Evolutionary conservation across 2,888 invertebrate species (phyloP).

Genomic region (Epinotia bilunana): DNA sequence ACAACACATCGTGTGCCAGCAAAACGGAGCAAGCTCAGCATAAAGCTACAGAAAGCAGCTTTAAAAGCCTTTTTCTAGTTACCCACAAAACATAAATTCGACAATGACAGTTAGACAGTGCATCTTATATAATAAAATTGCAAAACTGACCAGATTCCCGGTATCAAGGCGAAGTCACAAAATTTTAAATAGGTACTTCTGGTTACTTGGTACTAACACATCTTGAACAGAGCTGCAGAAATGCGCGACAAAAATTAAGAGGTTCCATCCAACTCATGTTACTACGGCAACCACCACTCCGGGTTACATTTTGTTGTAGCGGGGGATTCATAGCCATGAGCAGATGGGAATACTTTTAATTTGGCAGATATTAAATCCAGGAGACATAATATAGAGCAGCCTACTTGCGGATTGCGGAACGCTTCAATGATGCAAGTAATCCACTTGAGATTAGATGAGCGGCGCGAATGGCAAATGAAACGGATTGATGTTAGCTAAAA

Average conservation of each 20-base stretch:
- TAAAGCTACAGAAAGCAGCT: too few relatives aligned
- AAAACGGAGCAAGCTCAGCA: too few relatives aligned
- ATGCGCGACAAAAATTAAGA: neutral
- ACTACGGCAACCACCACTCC: too few relatives aligned
- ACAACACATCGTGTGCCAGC: too few relatives aligned
- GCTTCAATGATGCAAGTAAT: neutral
- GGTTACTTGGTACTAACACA: too few relatives aligned
- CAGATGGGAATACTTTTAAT: neutral
- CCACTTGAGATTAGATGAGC: neutral
- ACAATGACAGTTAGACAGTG: too few relatives aligned
- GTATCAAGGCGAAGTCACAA: too few relatives aligned
- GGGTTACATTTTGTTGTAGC: neutral
- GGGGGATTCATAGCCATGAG: neutral
- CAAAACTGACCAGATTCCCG: too few relatives aligned
- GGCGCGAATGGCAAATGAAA: neutral
- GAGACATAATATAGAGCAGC: neutral
- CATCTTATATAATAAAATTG: too few relatives aligned
- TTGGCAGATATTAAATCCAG: neutral
- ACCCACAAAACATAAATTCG: too few relatives aligned
- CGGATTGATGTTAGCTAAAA: neutral
- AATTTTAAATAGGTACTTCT: too few relatives aligned
- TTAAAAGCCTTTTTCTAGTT: too few relatives aligned
- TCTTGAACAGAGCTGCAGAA: neutral
- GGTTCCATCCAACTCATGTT: neutral
- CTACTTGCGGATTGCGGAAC: neutral